Conservation (phyloP, 2,113 vertebrate species). For the Elachura formosa region DNA sequence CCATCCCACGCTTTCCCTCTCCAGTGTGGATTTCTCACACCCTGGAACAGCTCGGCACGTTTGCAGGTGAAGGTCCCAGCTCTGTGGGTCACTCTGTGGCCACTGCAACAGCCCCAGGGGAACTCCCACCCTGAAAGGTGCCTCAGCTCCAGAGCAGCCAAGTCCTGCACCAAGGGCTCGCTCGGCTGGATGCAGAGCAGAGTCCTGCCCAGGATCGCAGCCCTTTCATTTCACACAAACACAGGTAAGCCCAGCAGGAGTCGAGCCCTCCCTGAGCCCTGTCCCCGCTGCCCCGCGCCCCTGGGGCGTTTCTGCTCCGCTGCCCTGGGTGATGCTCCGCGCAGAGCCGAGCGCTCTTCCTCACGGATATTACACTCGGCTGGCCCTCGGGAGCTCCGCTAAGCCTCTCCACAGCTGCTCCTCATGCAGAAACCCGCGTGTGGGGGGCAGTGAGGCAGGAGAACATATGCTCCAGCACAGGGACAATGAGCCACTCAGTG, state of each 20-base stretch:
- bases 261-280: not conserved
- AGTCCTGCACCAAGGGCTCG: not conserved
- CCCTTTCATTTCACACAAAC: not conserved
- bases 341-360: not conserved
- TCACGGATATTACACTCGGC: not conserved
- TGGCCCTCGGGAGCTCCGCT: not conserved
- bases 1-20: not conserved
- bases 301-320: not conserved
- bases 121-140: not conserved
- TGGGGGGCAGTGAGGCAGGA: not conserved
- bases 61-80: not conserved
- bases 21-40: not conserved
- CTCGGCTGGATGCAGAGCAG: not conserved
- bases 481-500: not conserved
- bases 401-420: conserved; percentile 12
- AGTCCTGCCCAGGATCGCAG: not conserved
- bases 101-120: not conserved
- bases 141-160: not conserved
- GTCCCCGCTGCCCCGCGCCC: not conserved
- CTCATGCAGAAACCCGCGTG: not conserved
- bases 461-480: not conserved
- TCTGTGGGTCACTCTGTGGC: not conserved
- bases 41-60: not conserved
- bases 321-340: not conserved
- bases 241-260: not conserved